phyloP scores from a whole-genome alignment of 2,888 invertebrate species.

The Lepidocyrtinus sp. region DNA sequence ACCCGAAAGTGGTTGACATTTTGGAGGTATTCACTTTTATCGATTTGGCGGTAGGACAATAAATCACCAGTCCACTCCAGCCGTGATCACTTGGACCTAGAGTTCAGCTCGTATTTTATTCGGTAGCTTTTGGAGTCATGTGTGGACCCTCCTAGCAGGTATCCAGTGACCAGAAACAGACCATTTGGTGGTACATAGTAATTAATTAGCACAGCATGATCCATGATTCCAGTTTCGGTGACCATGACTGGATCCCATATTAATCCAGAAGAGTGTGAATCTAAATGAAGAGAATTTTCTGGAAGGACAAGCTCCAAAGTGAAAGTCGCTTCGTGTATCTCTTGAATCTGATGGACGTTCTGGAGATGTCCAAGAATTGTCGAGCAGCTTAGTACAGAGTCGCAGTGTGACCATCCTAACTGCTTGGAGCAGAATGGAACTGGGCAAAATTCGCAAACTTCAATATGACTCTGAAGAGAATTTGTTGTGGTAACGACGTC shows the following conservation, averaged over 20 bases:
- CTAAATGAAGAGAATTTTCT: background rate
- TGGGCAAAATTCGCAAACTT: conserved; percentile 24
- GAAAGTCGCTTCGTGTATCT: background rate
- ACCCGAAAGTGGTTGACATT: conserved; percentile 31
- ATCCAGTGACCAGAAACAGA: conserved; percentile 15
- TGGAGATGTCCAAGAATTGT: conserved; percentile 4
- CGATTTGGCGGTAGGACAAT: background rate
- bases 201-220: background rate
- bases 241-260: conserved; percentile 6
- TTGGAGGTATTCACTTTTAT: background rate
- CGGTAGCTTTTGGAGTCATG: conserved; percentile 14
- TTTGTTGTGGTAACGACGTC: background rate
- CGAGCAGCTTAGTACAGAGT: background rate
- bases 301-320: conserved; percentile 8
- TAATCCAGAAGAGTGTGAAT: background rate
- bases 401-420: conserved; percentile 15
- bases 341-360: conserved; percentile 11
- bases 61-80: conserved; percentile 28
- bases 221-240: background rate
- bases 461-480: conserved; percentile 14
- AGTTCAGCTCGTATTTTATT: conserved; percentile 19
- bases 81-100: background rate
- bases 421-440: conserved; percentile 19
- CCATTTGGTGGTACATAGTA: background rate
- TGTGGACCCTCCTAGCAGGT: background rate